These are phyloP conservation scores for Ptychoptera contaminata DNA, from an alignment of 2,888 invertebrate genomes.

Conservation along the genomic window DNA sequence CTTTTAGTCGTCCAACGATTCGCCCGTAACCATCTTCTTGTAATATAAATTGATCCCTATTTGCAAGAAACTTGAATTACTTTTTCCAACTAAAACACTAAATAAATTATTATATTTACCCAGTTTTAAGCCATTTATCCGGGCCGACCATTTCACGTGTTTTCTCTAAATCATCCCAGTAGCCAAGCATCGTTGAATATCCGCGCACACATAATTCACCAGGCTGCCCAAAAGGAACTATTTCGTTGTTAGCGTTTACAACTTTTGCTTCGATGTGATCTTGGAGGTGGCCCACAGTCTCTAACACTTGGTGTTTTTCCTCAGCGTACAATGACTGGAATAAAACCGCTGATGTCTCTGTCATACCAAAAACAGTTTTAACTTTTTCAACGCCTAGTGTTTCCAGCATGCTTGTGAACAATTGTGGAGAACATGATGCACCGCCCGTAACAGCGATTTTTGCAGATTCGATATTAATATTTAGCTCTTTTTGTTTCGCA, in stretches of 20 bases:
- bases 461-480: constrained; percentile 31
- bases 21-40: constrained; percentile 47
- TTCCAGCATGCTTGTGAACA: constrained; percentile 36
- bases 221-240: constrained; percentile 46
- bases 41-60: constrained; percentile 39
- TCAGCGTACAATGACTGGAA: constrained; percentile 39
- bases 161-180: constrained; percentile 55
- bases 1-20: constrained; percentile 56
- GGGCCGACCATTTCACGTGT: constrained; percentile 46
- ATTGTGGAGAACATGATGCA: constrained; percentile 47
- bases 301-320: constrained; percentile 26
- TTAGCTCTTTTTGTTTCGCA: constrained; percentile 31
- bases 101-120: constrained; percentile 28
- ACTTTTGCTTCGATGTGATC: constrained; percentile 42
- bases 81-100: background rate
- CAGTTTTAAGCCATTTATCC: constrained; percentile 62
- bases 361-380: constrained; percentile 40
- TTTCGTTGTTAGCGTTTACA: constrained; percentile 40
- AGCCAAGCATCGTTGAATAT: constrained; percentile 54
- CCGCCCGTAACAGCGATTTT: constrained; percentile 53
- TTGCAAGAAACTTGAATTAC: background rate
- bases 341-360: constrained; percentile 37
- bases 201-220: constrained; percentile 63
- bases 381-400: constrained; percentile 33
- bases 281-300: constrained; percentile 37